Evolutionary conservation across 2,797 vertebrate species (phyloP).

Genomic region (Coccyzus lansbergi): DNA sequence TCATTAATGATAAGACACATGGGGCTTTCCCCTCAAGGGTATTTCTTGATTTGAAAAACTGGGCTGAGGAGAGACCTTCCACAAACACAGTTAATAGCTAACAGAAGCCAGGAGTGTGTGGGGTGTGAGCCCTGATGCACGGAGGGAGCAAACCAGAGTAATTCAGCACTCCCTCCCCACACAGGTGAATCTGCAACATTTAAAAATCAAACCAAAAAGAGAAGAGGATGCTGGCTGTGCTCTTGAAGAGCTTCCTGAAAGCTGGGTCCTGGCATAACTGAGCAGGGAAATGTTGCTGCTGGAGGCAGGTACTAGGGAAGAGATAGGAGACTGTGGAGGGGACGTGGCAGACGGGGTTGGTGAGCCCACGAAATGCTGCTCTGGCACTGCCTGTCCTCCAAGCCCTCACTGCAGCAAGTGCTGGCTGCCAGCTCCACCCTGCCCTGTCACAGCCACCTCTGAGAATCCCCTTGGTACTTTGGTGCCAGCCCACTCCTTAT

Average conservation of each 20-base stretch:
- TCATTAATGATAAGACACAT: fast-evolving
- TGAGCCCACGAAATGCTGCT: neutral
- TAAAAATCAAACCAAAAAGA: neutral
- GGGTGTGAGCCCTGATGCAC: neutral
- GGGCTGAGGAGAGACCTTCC: neutral
- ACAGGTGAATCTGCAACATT: neutral
- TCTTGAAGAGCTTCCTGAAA: neutral
- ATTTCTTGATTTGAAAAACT: neutral
- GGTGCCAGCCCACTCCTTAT: neutral
- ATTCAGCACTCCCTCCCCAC: neutral
- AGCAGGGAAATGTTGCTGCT: neutral
- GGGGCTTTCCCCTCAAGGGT: neutral
- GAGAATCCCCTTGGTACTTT: neutral
- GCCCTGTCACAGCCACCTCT: neutral
- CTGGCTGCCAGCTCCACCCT: neutral
- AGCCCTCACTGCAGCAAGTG: too few species aligned
- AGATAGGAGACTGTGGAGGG: neutral
- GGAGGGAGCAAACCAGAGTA: neutral
- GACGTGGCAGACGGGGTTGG: neutral
- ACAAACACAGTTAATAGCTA: neutral
- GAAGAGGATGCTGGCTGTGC: neutral
- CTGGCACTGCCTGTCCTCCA: neutral
- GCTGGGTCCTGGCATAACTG: neutral
- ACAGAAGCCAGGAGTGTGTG: neutral
- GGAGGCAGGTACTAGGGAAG: neutral